phyloP scores from a whole-genome alignment of 2,888 invertebrate species.

The Acanthosepion esculentum region DNA sequence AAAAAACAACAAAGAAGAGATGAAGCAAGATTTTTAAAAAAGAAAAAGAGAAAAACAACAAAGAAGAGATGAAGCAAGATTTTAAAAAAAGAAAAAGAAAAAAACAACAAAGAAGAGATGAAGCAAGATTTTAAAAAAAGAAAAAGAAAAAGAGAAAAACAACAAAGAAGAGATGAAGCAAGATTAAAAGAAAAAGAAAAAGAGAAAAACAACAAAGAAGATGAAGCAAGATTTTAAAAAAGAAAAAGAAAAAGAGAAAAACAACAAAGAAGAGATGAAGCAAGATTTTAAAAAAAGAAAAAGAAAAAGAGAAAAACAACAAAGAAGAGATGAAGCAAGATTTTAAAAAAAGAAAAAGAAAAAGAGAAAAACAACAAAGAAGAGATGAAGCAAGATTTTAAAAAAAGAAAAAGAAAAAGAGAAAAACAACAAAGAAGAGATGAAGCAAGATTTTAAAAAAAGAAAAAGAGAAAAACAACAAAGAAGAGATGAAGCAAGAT shows the following conservation, averaged over 20 bases:
- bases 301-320: not conserved
- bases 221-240: not conserved
- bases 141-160: not conserved
- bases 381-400: too few relatives aligned
- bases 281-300: too few relatives aligned
- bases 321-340: not conserved
- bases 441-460: not conserved
- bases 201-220: not conserved
- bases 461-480: not conserved
- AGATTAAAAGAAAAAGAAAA: not conserved
- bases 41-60: not conserved
- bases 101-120: not conserved
- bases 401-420: not conserved
- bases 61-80: too few relatives aligned
- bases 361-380: too few relatives aligned
- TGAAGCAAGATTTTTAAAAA: not conserved
- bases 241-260: not conserved
- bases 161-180: too few relatives aligned
- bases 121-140: not conserved
- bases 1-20: not conserved
- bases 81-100: not conserved
- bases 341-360: not conserved
- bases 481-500: too few relatives aligned
- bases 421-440: not conserved
- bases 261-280: too few relatives aligned